A percentile compares a stretch with the other conserved stretches of the same genome.
Conservation (phyloP, 35 echinoderm and acorn worm species). For the Strongylocentrotus purpuratus region DNA sequence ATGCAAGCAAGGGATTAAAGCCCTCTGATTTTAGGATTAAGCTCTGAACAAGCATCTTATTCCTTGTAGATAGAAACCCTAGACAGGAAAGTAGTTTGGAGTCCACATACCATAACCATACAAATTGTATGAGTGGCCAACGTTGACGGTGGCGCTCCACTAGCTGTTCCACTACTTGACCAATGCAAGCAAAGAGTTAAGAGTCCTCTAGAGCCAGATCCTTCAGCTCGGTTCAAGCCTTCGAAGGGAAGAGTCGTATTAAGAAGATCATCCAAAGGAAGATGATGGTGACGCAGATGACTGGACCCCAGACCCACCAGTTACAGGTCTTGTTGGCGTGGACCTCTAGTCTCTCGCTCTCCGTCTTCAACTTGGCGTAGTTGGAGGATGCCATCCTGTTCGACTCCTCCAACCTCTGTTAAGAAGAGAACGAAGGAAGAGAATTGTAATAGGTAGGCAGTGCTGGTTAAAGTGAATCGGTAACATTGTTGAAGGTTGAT, state of each 20-base stretch:
- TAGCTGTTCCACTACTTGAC: background rate
- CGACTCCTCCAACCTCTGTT: conserved; percentile 76
- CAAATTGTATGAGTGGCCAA: no score
- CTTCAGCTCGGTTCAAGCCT: background rate
- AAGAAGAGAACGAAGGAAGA: conserved; percentile 11
- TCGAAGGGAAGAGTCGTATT: conserved; percentile 81
- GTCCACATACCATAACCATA: no score
- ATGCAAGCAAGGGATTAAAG: no score
- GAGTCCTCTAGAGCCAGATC: background rate
- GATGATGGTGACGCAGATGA: conserved; percentile 75
- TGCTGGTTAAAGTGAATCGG: no score
- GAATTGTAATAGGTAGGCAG: background rate
- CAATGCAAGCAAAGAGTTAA: background rate
- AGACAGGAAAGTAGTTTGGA: no score
- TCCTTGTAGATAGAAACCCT: no score
- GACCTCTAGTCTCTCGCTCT: conserved; percentile 79
- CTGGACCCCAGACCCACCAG: conserved; percentile 95
- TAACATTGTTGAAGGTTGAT: no score
- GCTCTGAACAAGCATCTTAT: no score
- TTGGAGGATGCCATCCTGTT: conserved; percentile 80
- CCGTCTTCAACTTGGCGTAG: conserved; percentile 81
- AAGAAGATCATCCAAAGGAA: conserved; percentile 97
- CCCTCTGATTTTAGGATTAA: no score
- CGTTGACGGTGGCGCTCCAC: background rate
- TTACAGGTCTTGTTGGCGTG: conserved; percentile 92